These are phyloP conservation scores for Achroia grisella DNA, from an alignment of 1,140 invertebrate species.

Conservation along the genomic window DNA sequence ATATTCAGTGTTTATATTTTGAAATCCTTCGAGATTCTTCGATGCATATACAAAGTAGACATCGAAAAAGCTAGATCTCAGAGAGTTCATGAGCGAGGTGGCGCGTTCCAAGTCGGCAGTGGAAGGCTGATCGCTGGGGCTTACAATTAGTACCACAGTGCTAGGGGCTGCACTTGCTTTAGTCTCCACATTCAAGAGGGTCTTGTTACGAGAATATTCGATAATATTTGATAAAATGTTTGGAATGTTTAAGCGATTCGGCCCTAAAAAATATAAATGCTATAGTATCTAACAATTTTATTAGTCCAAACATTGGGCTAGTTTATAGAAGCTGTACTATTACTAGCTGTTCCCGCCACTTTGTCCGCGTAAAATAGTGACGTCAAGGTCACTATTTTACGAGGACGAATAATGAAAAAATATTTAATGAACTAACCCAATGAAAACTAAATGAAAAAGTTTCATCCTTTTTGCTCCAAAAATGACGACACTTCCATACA, in stretches of 20 bases:
- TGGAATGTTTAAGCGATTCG: constrained; percentile 59
- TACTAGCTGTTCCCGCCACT: no score
- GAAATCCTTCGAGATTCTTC: constrained; percentile 42
- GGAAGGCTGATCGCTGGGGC: constrained; percentile 50
- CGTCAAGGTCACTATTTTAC: no score
- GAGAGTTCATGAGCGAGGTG: constrained; percentile 42
- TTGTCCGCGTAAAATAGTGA: no score
- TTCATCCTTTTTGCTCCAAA: no score
- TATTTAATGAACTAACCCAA: no score
- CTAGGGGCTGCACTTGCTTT: constrained; percentile 42
- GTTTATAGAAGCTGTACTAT: no score
- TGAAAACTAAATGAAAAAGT: no score
- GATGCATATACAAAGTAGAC: constrained; percentile 59
- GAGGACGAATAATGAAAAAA: no score
- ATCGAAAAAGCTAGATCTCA: constrained; percentile 53
- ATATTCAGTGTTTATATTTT: constrained; percentile 56
- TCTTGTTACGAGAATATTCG: constrained; percentile 42
- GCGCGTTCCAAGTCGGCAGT: constrained; percentile 47
- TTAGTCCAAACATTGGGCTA: no score
- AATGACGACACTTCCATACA: no score
- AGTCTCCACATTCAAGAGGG: constrained; percentile 29
- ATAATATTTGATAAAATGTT: constrained; percentile 54
- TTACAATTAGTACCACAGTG: constrained; percentile 55
- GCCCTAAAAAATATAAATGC: constrained; percentile 38
- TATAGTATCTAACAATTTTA: no score